Base-by-base conservation (phyloP, 2,797 vertebrate species). In the Anas bernieri region DNA sequence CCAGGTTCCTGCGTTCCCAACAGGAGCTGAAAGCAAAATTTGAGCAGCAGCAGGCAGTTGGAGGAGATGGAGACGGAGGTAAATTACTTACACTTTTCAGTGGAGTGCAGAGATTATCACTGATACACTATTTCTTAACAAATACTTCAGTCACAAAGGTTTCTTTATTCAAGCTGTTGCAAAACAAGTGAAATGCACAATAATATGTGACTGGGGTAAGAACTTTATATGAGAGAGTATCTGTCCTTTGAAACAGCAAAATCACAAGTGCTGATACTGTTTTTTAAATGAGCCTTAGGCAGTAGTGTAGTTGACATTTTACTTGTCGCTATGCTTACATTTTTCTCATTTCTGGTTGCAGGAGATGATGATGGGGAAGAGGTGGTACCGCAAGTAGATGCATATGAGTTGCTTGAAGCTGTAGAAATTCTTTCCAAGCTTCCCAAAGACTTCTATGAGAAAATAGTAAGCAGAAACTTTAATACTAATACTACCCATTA, bases 381-480 rank as follows among this genome's bases (percentile, higher is more conserved):
- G 75, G 93, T 94, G 0, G 98, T 93, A 12, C 97, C 96, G 12
- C 98, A 98, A 31, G 98, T 99, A 94, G 99, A 99, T 97, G 98
- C 99, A 0, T 99, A 99, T 75, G 99, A 99, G 80, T 98, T 99
- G 68, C 97, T 99, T 94, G 99, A 99, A 97, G 98, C 99, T 61
- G 99, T 99, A 85, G 99, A 99, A 95, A 98, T 99, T 97, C 98
- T 99, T 92, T 98, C 98, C 69, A 99, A 99, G 97, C 96, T 99
- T 94, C 99, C 99, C 43, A 99, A 99, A 98, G 99, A 99, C 93
- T 99, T 99, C 97, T 99, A 99, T 96, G 99, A 99, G 23, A 99
- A 99, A 98, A 99, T 99, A 91, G 99, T 99, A 98, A 97, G 99
- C 95, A 48, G 83, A 23, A 75, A 68, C 21, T 70, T 63, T 33